Base-by-base conservation (phyloP, 1,140 invertebrate genomes). In the Campoletis sonorensis region DNA sequence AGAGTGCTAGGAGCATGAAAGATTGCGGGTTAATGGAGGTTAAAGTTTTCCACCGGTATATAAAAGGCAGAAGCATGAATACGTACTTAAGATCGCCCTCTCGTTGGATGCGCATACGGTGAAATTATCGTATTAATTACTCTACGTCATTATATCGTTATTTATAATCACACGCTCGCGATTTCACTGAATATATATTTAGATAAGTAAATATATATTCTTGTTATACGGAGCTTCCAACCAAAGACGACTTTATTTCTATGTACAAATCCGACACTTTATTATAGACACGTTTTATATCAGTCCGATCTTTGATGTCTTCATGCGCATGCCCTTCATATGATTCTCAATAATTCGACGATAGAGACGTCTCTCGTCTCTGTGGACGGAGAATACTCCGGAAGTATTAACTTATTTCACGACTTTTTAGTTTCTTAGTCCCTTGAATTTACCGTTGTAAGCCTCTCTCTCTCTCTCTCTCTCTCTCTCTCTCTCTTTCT, bases 1-100 rank as follows among this genome's bases (percentile, higher is more conserved):
- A 58, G 54, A 84, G 80, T 68, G 83, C 51, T 80, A 75, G 80
- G 81, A 81, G 84, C 82, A 80, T 83, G 81, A 84, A 79, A 84
- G 80, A 86, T 86, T 82, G 80, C 81, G 85, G 85, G 83, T 88
- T 87, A 87, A 87, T 87, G 82, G 84, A 87, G 84, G 81, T 86
- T 77, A 71, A 15, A 49, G 15, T 86, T 84, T 86, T 85, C 72
- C 33, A 79, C 18, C 21, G 27, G 13, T 67, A 23, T 67, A 27
- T 27, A 64, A 54, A 77, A 64, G 75, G 75, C 75, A 40, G 72
- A 75, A 54, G 72, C 54, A 58, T 58, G 54, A 58, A 58, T 58
- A 58, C 54, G 21, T 58, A 23, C 45, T 18, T 23, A 13, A 8
- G 72, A 3, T 15, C 1, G 7, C 15, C 23, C 72, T 58, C 49